Base-by-base conservation (phyloP, 92 coral and sea anemone species). In the Pocillopora meandrina region DNA sequence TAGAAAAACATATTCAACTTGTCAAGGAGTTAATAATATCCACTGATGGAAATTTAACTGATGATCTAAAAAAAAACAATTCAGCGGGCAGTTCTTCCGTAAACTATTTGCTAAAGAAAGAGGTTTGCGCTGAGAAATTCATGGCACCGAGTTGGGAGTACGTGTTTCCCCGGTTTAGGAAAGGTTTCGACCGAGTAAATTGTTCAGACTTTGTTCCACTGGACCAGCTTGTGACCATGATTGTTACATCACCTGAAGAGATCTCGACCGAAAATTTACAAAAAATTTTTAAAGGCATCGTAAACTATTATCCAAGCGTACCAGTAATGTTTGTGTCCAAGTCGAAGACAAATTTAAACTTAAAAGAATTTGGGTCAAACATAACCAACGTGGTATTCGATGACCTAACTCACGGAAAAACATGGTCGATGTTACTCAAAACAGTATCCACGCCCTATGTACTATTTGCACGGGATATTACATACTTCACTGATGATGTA, bases 51-150 rank as follows among this genome's bases (percentile, higher is more conserved):
- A 60, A 84, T 63, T 76, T 61, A 13, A 52, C 85, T 5, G 52
- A 16, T 10, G 82, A 79, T 15, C 65, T 65, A n/a, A 72, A 73
- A 34, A 59, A 81, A 1, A 49, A 57, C 13, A 42, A 47, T 21
- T 35, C 35, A 56, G 86, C 9, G 71, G 2, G 56, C 73, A 19
- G 20, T 62, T 3, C 52, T 64, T 18, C 12, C 55, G 57, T 26
- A 26, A 26, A 26, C 1, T 26, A 26, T 26, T 26, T 26, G 31
- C 31, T 26, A 26, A 82, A 83, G 33, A 80, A 82, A 49, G 95
- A 92, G 61, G 91, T 93, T 81, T 95, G 98, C 31, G 96, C 98
- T 13, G 98, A 95, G 69, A 90, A 86, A 55, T 95, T 90, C 76
- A 71, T 92, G 79, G 98, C 98, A 2, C 77, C 89, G n/a, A 83